Evolutionary conservation across 2,797 vertebrate species (phyloP).

Genomic region (Crocodylus rhombifer): DNA sequence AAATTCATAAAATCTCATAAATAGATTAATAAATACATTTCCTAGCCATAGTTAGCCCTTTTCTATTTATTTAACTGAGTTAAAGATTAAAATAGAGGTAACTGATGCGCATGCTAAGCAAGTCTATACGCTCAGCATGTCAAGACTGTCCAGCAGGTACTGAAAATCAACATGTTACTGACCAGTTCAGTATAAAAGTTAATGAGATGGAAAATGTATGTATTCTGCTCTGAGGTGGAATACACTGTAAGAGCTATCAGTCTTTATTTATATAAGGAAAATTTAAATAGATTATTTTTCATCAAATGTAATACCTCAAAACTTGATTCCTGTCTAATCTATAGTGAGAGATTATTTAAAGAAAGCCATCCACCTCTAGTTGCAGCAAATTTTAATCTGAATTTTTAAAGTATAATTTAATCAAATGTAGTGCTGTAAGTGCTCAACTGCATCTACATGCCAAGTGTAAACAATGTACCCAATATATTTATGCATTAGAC

Average conservation of each 20-base stretch:
- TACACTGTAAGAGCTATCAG: slow-evolving; percentile 46
- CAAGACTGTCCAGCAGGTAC: slow-evolving; percentile 44
- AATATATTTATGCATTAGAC: slow-evolving; percentile 12
- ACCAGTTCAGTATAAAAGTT: slow-evolving; percentile 57
- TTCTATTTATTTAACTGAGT: slow-evolving; percentile 71
- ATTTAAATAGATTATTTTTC: not conserved
- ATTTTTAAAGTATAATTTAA: slow-evolving; percentile 50
- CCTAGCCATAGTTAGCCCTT: slow-evolving; percentile 70
- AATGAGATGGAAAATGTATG: slow-evolving; percentile 27
- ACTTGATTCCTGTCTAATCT: not conserved
- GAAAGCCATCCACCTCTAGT: not conserved
- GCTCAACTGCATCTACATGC: slow-evolving; percentile 41
- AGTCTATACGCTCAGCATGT: slow-evolving; percentile 67
- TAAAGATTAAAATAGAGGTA: slow-evolving; percentile 69
- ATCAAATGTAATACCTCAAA: not conserved
- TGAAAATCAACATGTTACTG: slow-evolving; percentile 36
- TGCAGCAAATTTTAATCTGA: slow-evolving; percentile 11
- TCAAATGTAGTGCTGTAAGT: slow-evolving; percentile 36
- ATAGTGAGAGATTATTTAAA: not conserved
- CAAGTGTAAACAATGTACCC: slow-evolving; percentile 54
- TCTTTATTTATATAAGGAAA: not conserved
- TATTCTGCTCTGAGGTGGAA: not conserved
- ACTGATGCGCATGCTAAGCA: slow-evolving; percentile 68
- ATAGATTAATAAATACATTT: slow-evolving; percentile 74
- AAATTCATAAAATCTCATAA: slow-evolving; percentile 59